Evolutionary conservation across 64 coral and sea anemone genomes (phyloP).

Genomic region (Montipora sp.): DNA sequence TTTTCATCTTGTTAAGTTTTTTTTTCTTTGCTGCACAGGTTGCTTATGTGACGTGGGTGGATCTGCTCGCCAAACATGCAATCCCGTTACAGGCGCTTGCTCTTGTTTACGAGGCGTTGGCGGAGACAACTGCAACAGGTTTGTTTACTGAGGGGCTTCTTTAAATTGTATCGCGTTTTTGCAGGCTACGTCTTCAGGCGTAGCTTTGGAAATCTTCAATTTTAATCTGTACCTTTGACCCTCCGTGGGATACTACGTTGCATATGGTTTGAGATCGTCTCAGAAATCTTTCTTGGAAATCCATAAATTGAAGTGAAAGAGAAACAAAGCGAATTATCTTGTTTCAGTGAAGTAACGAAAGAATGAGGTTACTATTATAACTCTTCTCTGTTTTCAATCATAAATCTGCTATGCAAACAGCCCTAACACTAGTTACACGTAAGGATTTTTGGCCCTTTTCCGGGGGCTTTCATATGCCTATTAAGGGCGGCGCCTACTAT

Average conservation of each 20-base stretch:
- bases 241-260: background rate
- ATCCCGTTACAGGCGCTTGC: conserved; percentile 70
- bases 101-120: conserved; percentile 72
- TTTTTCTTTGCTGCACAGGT: conserved; percentile 10
- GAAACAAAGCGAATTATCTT: too few species aligned
- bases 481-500: too few species aligned
- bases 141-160: background rate
- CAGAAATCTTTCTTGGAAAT: too few species aligned
- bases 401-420: too few species aligned
- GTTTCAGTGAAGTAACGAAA: too few species aligned
- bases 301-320: too few species aligned
- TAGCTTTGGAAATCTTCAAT: background rate
- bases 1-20: background rate
- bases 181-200: too few species aligned
- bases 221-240: background rate
- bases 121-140: conserved; percentile 86
- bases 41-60: conserved; percentile 87
- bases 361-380: too few species aligned
- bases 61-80: conserved; percentile 63
- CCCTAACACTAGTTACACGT: too few species aligned
- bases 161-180: background rate
- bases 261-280: background rate
- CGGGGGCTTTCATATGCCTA: too few species aligned
- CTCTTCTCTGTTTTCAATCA: too few species aligned
- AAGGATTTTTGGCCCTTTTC: too few species aligned